Evolutionary conservation across 1,140 invertebrate species (phyloP), one percentile per base, ranked within the genome.

Genomic region (Drosophila bocqueti): DNA sequence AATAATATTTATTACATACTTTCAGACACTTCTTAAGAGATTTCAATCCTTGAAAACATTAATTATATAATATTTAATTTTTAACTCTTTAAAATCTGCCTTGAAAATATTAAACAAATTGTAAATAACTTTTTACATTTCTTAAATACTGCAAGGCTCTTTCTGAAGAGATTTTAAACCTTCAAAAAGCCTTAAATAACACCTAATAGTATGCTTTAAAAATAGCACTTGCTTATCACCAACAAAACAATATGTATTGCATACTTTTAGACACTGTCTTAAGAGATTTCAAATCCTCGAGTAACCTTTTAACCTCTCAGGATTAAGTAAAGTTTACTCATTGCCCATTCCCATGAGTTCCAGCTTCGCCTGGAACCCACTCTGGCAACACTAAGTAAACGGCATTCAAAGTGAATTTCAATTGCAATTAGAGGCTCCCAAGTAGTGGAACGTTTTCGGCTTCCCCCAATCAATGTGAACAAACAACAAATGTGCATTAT

Each of bases 401-500:
- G 38, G 11, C 11, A 42, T 26, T 57, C 66, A 68, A 57, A 69
- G 68, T 68, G 64, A 59, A 59, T 71, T 50, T 31, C 16, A 43
- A 50, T 72, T 58, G 16, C 29, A 72, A 50, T 73, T 43, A 58
- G 45, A 9, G 24, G 50, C 34, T 15, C 5, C n/a, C 8, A 34
- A 16, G 15, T 7, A 24, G 16, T 15, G 8, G 26, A 47, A 21
- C 42, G 9, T 46, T 61, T 29, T 43, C n/a, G 52, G 34, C 52
- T 66, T 13, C 54, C 16, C 29, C 26, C 55, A 38, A 26, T 50
- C 40, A 26, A 59, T 26, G 50, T 55, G 8, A 55, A 38, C 65
- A 72, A 72, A 50, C 79, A 75, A 79, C 76, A 65, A 83, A 83
- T 79, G 64, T 40, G 57, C 60, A 77, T 73, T 77, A 72, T 59